A percentile compares a stretch with the other conserved stretches of the same genome.
phyloP scores from a whole-genome alignment of 2,113 vertebrate genomes.

The Gadus macrocephalus region DNA sequence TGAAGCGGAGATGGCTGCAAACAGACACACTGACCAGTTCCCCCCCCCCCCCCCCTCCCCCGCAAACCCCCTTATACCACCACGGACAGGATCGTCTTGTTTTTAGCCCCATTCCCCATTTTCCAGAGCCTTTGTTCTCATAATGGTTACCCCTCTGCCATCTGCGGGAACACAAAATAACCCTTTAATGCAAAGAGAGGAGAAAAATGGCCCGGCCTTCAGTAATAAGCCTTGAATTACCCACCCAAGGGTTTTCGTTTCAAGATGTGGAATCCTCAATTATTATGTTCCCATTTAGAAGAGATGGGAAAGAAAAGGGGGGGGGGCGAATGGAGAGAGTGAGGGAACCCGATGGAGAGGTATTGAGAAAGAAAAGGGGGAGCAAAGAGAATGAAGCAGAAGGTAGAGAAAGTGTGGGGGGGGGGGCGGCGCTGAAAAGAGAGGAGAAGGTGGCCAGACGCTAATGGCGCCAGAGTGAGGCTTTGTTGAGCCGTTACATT shows the following conservation, averaged over 20 bases:
- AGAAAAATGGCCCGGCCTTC: slow-evolving; percentile 74
- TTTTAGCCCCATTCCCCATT: slow-evolving; percentile 76
- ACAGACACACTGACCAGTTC: slow-evolving; percentile 26
- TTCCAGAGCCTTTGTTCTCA: slow-evolving; percentile 75
- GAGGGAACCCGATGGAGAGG: not conserved
- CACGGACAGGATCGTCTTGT: slow-evolving; percentile 64
- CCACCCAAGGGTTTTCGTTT: slow-evolving; percentile 78
- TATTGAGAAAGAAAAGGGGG: not conserved
- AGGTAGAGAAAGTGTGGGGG: not conserved
- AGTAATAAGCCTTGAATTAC: slow-evolving; percentile 81
- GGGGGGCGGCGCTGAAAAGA: slow-evolving; percentile 32
- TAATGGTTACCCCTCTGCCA: slow-evolving; percentile 77
- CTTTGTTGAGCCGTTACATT: slow-evolving; percentile 73
- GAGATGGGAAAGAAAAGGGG: slow-evolving; percentile 53
- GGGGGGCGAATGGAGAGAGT: slow-evolving; percentile 40
- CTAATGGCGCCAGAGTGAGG: slow-evolving; percentile 70
- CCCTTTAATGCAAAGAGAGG: slow-evolving; percentile 79
- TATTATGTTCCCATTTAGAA: slow-evolving; percentile 78
- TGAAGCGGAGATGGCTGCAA: slow-evolving; percentile 46
- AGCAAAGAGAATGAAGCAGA: not conserved
- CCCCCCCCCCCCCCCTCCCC: slow-evolving; percentile 50
- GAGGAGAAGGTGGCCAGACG: slow-evolving; percentile 56
- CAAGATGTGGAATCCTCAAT: slow-evolving; percentile 80
- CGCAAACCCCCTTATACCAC: slow-evolving; percentile 46
- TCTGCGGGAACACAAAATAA: slow-evolving; percentile 77